phyloP scores from a whole-genome alignment of 2,113 vertebrate genomes.

The Muntiacus muntjak region DNA sequence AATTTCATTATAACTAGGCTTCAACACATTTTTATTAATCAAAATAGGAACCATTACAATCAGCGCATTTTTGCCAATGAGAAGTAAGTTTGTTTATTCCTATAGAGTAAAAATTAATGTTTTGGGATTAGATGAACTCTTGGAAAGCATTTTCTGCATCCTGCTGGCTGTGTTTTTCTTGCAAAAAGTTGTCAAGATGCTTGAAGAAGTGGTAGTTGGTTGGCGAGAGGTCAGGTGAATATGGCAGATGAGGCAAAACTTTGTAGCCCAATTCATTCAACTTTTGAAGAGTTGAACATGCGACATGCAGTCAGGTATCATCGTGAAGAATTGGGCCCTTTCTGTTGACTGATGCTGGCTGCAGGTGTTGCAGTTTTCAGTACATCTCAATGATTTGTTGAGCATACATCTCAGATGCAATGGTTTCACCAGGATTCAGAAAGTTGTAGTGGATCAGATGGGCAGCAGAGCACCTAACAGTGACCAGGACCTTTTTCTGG shows the following conservation, averaged over 20 bases:
- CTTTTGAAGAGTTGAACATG: not conserved
- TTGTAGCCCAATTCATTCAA: not conserved
- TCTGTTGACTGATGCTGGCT: not conserved
- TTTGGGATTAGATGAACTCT: not conserved
- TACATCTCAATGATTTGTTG: not conserved
- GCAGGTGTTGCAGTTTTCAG: not conserved
- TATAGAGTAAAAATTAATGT: not conserved
- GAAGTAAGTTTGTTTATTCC: not conserved
- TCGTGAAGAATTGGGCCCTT: not conserved
- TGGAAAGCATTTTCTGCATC: not conserved
- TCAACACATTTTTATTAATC: not conserved
- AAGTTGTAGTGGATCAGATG: not conserved
- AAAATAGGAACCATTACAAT: not conserved
- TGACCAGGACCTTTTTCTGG: not conserved
- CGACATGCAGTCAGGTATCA: fast-evolving
- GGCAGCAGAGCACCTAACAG: not conserved
- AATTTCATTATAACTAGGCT: not conserved
- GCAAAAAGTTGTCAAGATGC: not conserved
- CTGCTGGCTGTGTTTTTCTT: not conserved
- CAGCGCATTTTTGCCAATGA: not conserved
- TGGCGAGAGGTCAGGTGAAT: not conserved
- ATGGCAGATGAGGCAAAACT: not conserved
- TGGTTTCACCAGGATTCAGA: not conserved
- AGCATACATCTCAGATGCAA: not conserved
- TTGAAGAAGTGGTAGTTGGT: not conserved